Conservation (phyloP, 2,113 vertebrate species). For the Antennarius striatus region DNA sequence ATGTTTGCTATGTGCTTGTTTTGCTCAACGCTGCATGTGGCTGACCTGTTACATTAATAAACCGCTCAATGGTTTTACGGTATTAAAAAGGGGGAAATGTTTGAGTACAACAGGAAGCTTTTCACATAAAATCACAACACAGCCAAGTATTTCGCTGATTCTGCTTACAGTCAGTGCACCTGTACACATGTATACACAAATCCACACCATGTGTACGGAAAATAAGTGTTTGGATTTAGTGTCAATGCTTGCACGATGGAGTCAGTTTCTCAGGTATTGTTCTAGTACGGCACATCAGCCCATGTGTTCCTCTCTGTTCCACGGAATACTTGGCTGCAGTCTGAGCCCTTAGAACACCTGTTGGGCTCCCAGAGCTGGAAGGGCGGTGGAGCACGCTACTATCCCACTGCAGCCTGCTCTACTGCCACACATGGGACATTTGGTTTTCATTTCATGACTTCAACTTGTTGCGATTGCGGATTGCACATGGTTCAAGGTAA, state of each 20-base stretch:
- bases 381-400: slow-evolving; percentile 36
- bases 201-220: slow-evolving; percentile 1
- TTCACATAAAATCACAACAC: slow-evolving; percentile 53
- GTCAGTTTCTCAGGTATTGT: slow-evolving; percentile 47
- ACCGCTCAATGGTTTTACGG: slow-evolving; percentile 54
- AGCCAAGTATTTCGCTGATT: slow-evolving; percentile 35
- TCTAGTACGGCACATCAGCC: slow-evolving; percentile 43
- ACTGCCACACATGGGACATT: slow-evolving; percentile 72
- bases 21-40: slow-evolving; percentile 69
- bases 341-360: slow-evolving; percentile 71
- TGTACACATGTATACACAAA: slow-evolving; percentile 9
- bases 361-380: slow-evolving; percentile 49
- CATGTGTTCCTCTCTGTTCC: slow-evolving; percentile 53
- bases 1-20: slow-evolving; percentile 75
- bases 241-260: slow-evolving; percentile 3
- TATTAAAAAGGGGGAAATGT: slow-evolving; percentile 41
- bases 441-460: slow-evolving; percentile 81
- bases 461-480: slow-evolving; percentile 75
- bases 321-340: slow-evolving; percentile 52
- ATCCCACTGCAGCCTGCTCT: slow-evolving; percentile 60
- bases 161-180: slow-evolving; percentile 31
- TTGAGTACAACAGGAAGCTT: slow-evolving; percentile 60
- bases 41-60: slow-evolving; percentile 75
- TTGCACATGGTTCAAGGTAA: slow-evolving; percentile 64
- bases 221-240: slow-evolving; percentile 5